Percentiles rank a stretch among this genome's conserved stretches.
Conservation (phyloP, 2,113 vertebrate genomes). For the Scartelaos histophorus region DNA sequence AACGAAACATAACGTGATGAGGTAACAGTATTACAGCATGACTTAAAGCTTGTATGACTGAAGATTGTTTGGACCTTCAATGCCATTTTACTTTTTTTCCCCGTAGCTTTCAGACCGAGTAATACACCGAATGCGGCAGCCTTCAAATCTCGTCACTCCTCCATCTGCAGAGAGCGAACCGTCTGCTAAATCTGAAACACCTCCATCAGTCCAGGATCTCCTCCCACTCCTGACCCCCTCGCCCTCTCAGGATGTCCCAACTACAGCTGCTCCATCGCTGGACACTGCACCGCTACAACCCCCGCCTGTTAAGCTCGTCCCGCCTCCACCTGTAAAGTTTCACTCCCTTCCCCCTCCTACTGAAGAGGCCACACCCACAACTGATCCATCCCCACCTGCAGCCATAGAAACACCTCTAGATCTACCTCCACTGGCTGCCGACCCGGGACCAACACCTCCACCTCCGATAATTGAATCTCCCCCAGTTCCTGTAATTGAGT, state of each 20-base stretch:
- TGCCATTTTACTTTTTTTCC: not conserved
- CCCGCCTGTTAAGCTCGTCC: slow-evolving; percentile 25
- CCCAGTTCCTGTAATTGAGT: slow-evolving; percentile 10
- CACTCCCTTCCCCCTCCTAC: slow-evolving; percentile 38
- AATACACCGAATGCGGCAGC: slow-evolving; percentile 68
- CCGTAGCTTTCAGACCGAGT: slow-evolving; percentile 72
- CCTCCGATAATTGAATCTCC: not conserved
- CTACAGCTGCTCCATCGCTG: slow-evolving; percentile 20
- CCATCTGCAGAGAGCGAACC: not conserved
- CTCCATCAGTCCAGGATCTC: slow-evolving; percentile 27
- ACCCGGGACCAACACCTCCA: slow-evolving; percentile 5
- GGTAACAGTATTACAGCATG: no score
- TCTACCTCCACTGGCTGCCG: slow-evolving; percentile 24
- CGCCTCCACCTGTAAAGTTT: slow-evolving; percentile 48
- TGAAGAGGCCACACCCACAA: slow-evolving; percentile 17
- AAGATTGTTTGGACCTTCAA: not conserved
- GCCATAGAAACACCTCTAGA: slow-evolving; percentile 19
- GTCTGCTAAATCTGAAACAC: slow-evolving; percentile 12
- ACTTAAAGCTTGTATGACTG: no score
- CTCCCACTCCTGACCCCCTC: slow-evolving; percentile 33
- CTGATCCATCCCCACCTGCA: slow-evolving; percentile 6
- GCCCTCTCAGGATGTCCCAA: slow-evolving; percentile 24
- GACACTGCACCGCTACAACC: slow-evolving; percentile 3
- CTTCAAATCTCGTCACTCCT: slow-evolving; percentile 13
- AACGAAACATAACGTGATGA: no score